phyloP scores from a whole-genome alignment of 2,113 vertebrate species.

The Galeopterus variegatus region DNA sequence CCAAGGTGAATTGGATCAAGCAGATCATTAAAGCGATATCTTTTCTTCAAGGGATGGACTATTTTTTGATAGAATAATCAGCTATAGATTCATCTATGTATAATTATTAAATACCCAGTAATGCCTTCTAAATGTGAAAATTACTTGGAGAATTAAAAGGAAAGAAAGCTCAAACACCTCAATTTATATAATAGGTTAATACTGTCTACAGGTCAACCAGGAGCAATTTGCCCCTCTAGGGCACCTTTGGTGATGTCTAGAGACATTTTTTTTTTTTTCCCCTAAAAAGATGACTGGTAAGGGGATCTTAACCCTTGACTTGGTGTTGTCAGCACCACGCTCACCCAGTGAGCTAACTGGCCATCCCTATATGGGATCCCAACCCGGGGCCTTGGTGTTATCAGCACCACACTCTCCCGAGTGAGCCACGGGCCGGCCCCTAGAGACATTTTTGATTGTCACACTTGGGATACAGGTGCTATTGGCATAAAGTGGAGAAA shows the following conservation, averaged over 20 bases:
- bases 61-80: not conserved
- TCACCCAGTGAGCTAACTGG: too few relatives aligned
- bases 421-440: too few relatives aligned
- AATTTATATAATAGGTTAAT: not conserved
- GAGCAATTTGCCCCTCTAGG: not conserved
- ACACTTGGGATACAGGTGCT: not conserved
- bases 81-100: not conserved
- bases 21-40: not conserved
- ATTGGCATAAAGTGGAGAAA: not conserved
- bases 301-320: too few relatives aligned
- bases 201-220: not conserved
- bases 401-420: too few relatives aligned
- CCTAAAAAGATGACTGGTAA: too few relatives aligned
- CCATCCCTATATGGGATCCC: too few relatives aligned
- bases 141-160: constrained; percentile 48
- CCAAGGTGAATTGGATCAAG: not conserved
- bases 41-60: constrained; percentile 5
- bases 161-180: not conserved
- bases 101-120: not conserved
- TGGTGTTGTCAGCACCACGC: too few relatives aligned
- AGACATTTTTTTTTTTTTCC: constrained; percentile 54
- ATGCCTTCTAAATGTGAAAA: constrained; percentile 35
- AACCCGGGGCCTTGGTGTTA: too few relatives aligned
- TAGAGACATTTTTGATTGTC: constrained; percentile 28
- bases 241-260: not conserved